Evolutionary conservation across 2,888 invertebrate genomes (phyloP).

Genomic region (Panopea generosa): DNA sequence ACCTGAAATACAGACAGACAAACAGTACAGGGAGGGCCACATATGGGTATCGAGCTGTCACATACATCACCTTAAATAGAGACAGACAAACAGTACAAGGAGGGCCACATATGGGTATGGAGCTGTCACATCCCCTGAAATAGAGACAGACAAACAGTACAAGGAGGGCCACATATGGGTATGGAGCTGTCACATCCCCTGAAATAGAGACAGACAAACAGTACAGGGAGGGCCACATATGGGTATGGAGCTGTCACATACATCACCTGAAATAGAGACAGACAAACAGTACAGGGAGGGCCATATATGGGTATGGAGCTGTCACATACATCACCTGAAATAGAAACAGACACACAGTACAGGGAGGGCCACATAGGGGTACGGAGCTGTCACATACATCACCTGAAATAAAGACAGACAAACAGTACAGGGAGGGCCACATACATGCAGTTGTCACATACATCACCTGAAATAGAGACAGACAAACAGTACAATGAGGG

Average conservation of each 20-base stretch:
- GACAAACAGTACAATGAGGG: slow-evolving; percentile 66
- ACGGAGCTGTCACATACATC: too few relatives aligned
- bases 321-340: slow-evolving; percentile 72
- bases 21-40: slow-evolving; percentile 67
- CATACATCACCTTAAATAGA: slow-evolving; percentile 68
- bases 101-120: background rate
- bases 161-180: slow-evolving; percentile 63
- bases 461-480: slow-evolving; percentile 65
- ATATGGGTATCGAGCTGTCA: slow-evolving; percentile 66
- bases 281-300: slow-evolving; percentile 64
- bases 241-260: slow-evolving; percentile 68
- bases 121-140: too few relatives aligned
- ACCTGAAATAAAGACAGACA: slow-evolving; percentile 20
- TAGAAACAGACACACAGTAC: background rate
- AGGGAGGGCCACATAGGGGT: background rate
- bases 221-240: slow-evolving; percentile 60
- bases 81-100: background rate
- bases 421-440: slow-evolving; percentile 50
- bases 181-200: too few relatives aligned
- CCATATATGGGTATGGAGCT: slow-evolving; percentile 64
- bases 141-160: slow-evolving; percentile 21
- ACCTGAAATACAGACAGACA: slow-evolving; percentile 59
- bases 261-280: slow-evolving; percentile 63
- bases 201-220: slow-evolving; percentile 68
- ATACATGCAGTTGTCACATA: slow-evolving; percentile 46